Conservation (phyloP, 2,113 vertebrate genomes). For the Maccullochella peelii region DNA sequence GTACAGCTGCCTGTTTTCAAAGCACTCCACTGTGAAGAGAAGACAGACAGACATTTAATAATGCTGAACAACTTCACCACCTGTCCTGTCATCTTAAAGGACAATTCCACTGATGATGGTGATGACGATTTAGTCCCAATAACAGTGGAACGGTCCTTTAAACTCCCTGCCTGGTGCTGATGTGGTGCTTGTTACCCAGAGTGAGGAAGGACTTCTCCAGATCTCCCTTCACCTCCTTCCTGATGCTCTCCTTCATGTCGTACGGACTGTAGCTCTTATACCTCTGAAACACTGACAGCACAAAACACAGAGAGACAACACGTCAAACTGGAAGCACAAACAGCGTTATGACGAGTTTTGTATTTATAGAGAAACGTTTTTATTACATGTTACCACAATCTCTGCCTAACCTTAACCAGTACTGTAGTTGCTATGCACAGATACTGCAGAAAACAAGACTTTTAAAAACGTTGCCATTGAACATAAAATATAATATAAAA, state of each 20-base stretch:
- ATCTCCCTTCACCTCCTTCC: slow-evolving; percentile 95
- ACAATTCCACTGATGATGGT: not conserved
- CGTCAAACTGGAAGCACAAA: too few relatives aligned
- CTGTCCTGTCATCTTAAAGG: not conserved
- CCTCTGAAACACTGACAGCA: slow-evolving; percentile 89
- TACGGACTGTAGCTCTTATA: slow-evolving; percentile 98
- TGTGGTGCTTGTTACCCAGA: slow-evolving; percentile 83
- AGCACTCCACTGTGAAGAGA: slow-evolving; percentile 89
- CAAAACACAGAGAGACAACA: not conserved
- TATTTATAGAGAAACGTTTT: too few relatives aligned
- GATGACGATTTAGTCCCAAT: too few relatives aligned
- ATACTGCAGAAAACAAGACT: too few relatives aligned
- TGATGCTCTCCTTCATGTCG: slow-evolving; percentile 97
- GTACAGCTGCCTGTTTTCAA: slow-evolving; percentile 95
- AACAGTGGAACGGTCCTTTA: not conserved
- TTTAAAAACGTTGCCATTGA: too few relatives aligned
- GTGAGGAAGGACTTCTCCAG: slow-evolving; percentile 94
- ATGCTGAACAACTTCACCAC: not conserved
- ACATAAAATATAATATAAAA: too few relatives aligned
- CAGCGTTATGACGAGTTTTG: too few relatives aligned
- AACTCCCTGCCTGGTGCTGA: not conserved
- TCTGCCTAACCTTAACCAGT: too few relatives aligned
- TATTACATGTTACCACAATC: too few relatives aligned
- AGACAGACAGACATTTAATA: not conserved
- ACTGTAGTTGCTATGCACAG: too few relatives aligned